Base-by-base conservation (phyloP, 1,140 invertebrate species). In the Tetranychus urticae region DNA sequence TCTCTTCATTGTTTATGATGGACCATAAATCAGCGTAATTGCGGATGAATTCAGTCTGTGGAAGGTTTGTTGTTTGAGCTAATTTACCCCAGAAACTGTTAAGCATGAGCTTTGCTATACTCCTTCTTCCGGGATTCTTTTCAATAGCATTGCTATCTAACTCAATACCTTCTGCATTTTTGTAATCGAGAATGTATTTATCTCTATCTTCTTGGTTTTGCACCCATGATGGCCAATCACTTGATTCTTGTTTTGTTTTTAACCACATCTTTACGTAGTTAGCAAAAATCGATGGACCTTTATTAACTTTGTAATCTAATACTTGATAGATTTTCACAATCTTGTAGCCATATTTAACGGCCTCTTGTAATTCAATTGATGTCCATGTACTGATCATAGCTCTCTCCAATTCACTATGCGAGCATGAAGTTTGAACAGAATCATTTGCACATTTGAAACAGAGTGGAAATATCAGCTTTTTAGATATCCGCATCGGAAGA, bases 331-430 rank as follows among this genome's bases (percentile, higher is more conserved):
- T 65, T 23, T 69, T 56, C 5, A 70, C 0, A 39, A 76, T 65
- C 60, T 62, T 62, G 55, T 75, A 74, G 1, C 70, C 71, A 56
- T 63, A 62, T 36, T 68, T 56, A 0, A 71, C 35, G 0, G 74
- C 72, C 61, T 70, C 68, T 37, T 59, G 35, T 6, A 75, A 13
- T 66, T 75, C 73, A 31, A 69, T 66, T 10, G 66, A 64, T 0
- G 70, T 68, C 69, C 70, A 75, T 3, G 70, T 72, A 54, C 73
- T 72, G 0, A 55, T 66, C 10, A 75, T 62, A 0, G 60, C 35
- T 37, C 71, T 61, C 54, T 73, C 65, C 8, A 67, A 63, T 37
- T 66, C 63, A 7, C 42, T 63, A 64, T 75, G 71, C n/a, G 12
- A 5, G 55, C 66, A 70, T 23, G 61, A 13, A 3, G 14, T 31